phyloP scores from a whole-genome alignment of 2,797 vertebrate species.

The Ctenopoma multispine region DNA sequence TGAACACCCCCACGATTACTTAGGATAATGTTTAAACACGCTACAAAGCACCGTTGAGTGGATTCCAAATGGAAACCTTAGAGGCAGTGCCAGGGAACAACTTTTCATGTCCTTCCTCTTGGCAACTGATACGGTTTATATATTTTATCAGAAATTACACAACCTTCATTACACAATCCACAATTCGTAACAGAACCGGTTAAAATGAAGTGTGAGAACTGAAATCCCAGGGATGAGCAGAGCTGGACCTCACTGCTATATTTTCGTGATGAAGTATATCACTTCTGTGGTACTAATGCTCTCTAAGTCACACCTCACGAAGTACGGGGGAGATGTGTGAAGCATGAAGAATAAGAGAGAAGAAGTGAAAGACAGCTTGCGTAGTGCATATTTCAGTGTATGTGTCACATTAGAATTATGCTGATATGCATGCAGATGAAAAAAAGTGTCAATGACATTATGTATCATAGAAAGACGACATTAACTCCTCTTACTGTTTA shows the following conservation, averaged over 20 bases:
- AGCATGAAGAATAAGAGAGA: slow-evolving; percentile 17
- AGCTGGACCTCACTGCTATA: slow-evolving; percentile 28
- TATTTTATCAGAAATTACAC: slow-evolving; percentile 59
- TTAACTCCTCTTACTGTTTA: slow-evolving; percentile 1
- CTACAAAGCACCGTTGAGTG: slow-evolving; percentile 66
- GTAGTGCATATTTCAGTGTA: slow-evolving; percentile 23
- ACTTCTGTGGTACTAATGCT: slow-evolving; percentile 17
- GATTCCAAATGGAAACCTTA: slow-evolving; percentile 63
- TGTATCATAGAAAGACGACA: neutral
- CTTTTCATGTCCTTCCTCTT: slow-evolving; percentile 65
- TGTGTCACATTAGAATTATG: slow-evolving; percentile 2
- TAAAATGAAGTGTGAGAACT: slow-evolving; percentile 31
- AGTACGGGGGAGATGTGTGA: slow-evolving; percentile 35
- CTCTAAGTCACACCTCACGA: slow-evolving; percentile 45
- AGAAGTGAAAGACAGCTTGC: slow-evolving; percentile 2
- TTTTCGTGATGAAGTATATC: slow-evolving; percentile 28
- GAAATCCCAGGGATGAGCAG: slow-evolving; percentile 15
- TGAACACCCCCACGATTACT: slow-evolving; percentile 66
- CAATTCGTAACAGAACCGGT: slow-evolving; percentile 1
- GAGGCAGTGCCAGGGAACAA: slow-evolving; percentile 65
- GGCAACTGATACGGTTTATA: slow-evolving; percentile 55
- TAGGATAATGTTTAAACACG: slow-evolving; percentile 71
- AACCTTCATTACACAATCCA: slow-evolving; percentile 47
- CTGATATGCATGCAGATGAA: slow-evolving; percentile 16
- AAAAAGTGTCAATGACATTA: slow-evolving; percentile 3